These are phyloP conservation scores for Chironomus riparius DNA, from an alignment of 2,888 invertebrate genomes.

Conservation along the genomic window DNA sequence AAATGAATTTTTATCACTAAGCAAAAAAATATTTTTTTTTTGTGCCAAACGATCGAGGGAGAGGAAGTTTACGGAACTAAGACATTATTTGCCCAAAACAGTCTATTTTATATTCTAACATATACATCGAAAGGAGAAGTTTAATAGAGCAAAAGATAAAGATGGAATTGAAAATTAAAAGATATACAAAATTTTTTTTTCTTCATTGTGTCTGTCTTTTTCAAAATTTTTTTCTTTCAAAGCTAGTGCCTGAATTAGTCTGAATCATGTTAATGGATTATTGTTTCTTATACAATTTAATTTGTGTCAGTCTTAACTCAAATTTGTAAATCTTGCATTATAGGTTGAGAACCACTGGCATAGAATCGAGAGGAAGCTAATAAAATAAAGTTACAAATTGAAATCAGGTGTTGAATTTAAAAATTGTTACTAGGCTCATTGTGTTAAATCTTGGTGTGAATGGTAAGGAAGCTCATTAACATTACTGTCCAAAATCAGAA, in stretches of 20 bases:
- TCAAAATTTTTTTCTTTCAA: neutral
- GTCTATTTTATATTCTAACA: neutral
- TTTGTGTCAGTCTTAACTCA: too few species aligned
- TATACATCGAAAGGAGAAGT: neutral
- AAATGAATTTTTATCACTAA: neutral
- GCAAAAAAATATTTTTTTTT: neutral
- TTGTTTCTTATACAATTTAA: too few species aligned
- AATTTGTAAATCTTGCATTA: too few species aligned
- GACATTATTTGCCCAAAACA: constrained; percentile 1
- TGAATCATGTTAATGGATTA: too few species aligned
- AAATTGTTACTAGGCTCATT: too few species aligned
- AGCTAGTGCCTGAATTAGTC: neutral
- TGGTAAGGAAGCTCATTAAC: too few species aligned
- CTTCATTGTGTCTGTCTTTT: neutral
- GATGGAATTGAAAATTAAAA: neutral
- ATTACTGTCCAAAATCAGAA: too few species aligned
- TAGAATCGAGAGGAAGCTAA: too few species aligned
- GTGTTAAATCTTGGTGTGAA: too few species aligned
- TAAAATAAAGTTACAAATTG: too few species aligned
- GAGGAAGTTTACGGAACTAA: constrained; percentile 9
- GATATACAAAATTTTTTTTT: neutral
- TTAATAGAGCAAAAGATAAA: neutral
- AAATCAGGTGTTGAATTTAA: too few species aligned
- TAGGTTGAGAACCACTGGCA: too few species aligned
- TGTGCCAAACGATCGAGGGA: neutral